Base-by-base conservation (phyloP, 2,888 invertebrate species). In the Mechanitis mazaeus region DNA sequence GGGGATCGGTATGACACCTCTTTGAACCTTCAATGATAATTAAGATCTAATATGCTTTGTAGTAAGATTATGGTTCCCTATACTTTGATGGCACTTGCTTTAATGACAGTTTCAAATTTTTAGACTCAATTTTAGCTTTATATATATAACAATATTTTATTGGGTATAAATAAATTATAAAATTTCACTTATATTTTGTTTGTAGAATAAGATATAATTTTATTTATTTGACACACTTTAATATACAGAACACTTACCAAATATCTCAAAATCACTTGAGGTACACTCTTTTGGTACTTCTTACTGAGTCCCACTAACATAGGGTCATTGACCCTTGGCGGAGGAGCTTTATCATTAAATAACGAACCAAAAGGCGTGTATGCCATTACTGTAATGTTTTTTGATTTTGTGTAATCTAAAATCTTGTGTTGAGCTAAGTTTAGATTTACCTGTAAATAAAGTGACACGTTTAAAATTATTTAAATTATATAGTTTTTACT, bases 351-450 rank as follows among this genome's bases (percentile, higher is more conserved):
- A 11, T 59, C 65, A 3, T 57, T 50, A 58, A 72, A 72, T 0
- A 72, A 59, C 0, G 61, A 58, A 0, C 71, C 70, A 28, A 71
- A 70, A 1, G 71, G 69, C 61, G 94, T 93, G 81, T 95, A 97
- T 0, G 91, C 95, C 75, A 91, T 94, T 65, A 97, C 80, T 0
- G 90, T 85, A 33, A 97, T 93, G 12, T 89, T 92, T n/a, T 92
- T 90, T 33, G 92, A 80, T 59, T 92, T 92, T 74, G 95, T 93
- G 69, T 93, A 95, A 2, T 93, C 83, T 0, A 93, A 91, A 46
- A 95, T 72, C 59, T 93, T 90, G 64, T 92, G 92, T 75, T 96
- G 94, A 50, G 93, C 94, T 9, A 94, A 79, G 58, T 94, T 93
- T 1, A 95, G 93, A 71, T 89, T 90, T 1, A 91, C 85, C 91